Conservation (phyloP, 2,113 vertebrate genomes). For the Sylvietta virens region DNA sequence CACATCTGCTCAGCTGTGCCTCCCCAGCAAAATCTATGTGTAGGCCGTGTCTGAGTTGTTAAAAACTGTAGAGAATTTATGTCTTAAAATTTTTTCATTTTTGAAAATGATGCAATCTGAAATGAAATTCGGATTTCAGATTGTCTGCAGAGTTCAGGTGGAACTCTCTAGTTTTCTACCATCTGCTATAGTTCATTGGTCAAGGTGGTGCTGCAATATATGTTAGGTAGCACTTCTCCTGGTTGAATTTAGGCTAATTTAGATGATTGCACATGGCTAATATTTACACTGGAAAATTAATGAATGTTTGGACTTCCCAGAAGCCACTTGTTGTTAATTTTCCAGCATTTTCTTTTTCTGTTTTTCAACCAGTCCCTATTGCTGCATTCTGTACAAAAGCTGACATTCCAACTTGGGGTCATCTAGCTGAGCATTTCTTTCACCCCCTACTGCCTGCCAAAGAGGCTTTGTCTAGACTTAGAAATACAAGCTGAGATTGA, state of each 20-base stretch:
- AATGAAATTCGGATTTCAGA: neutral
- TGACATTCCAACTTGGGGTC: neutral
- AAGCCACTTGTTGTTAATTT: neutral
- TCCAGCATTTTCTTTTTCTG: neutral
- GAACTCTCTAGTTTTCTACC: neutral
- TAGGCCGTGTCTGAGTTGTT: neutral
- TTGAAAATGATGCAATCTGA: neutral
- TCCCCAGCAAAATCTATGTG: neutral
- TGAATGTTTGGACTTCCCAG: neutral
- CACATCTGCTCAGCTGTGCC: neutral
- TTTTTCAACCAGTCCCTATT: neutral
- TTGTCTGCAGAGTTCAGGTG: neutral
- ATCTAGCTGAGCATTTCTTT: neutral
- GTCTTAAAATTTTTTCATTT: neutral
- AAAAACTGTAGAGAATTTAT: neutral
- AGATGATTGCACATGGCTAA: neutral
- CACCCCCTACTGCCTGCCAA: neutral
- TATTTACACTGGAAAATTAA: neutral
- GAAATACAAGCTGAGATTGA: neutral
- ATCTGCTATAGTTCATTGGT: neutral
- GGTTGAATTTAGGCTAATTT: neutral
- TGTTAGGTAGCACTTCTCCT: neutral
- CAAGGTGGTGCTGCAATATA: neutral
- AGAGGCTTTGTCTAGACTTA: neutral
- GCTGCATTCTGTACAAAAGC: neutral